Evolutionary conservation across 2,113 vertebrate genomes (phyloP).

Genomic region (Sylvietta virens): DNA sequence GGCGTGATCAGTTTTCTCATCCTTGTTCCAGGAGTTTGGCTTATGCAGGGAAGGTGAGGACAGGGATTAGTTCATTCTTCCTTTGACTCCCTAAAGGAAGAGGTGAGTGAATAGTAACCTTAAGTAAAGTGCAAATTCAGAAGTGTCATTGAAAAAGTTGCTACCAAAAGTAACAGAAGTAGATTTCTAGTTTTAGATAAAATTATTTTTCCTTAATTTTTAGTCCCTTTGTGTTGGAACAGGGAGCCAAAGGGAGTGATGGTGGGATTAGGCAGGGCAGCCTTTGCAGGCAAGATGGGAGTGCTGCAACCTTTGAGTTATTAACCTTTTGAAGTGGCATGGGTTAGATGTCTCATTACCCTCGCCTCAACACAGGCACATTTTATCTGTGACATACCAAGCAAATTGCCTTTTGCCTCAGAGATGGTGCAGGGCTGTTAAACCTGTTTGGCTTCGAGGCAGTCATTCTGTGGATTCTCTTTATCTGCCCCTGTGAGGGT

Average conservation of each 20-base stretch:
- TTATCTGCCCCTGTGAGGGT: not conserved
- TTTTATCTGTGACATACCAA: conserved; percentile 35
- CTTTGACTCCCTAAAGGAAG: not conserved
- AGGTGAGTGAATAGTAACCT: not conserved
- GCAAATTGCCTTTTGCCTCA: conserved; percentile 34
- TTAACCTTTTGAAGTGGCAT: not conserved
- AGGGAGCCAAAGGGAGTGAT: not conserved
- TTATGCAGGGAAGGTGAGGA: not conserved
- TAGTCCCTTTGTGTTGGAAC: not conserved
- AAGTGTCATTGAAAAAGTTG: not conserved
- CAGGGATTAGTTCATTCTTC: not conserved
- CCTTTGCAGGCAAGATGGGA: not conserved
- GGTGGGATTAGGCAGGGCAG: not conserved
- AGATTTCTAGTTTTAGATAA: not conserved
- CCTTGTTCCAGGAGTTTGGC: not conserved
- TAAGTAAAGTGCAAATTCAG: not conserved
- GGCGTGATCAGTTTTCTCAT: not conserved
- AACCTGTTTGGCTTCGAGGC: conserved; percentile 63
- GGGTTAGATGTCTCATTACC: not conserved
- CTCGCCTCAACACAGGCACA: not conserved
- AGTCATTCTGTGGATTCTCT: conserved; percentile 59
- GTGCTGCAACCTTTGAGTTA: not conserved
- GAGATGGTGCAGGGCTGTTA: conserved; percentile 19
- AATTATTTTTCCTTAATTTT: not conserved
- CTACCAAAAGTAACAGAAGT: not conserved